phyloP scores from a whole-genome alignment of 1,140 invertebrate species.

The Carcinoscorpius rotundicauda region DNA sequence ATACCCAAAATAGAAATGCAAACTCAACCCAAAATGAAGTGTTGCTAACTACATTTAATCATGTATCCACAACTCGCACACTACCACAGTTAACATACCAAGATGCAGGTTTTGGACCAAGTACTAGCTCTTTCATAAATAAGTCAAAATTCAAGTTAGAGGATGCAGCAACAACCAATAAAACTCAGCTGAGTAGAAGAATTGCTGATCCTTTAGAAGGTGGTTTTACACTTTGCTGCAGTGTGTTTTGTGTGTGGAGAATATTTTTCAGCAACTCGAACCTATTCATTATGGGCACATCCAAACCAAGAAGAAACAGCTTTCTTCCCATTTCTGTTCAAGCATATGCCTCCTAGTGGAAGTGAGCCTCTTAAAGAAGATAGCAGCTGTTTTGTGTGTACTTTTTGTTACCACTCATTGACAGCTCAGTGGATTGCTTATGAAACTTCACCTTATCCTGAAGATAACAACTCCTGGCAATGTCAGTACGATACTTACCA shows the following conservation, averaged over 20 bases:
- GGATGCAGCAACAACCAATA: too few species aligned
- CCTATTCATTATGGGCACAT: conserved; percentile 22
- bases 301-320: conserved; percentile 31
- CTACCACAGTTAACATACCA: too few species aligned
- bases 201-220: conserved; percentile 20
- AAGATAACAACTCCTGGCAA: conserved; percentile 27
- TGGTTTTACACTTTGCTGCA: conserved; percentile 16
- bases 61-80: too few species aligned
- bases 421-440: conserved; percentile 71
- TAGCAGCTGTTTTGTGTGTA: conserved; percentile 80
- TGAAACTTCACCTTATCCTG: conserved; percentile 36
- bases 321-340: conserved; percentile 81
- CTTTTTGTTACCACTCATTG: conserved; percentile 86
- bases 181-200: too few species aligned
- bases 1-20: too few species aligned
- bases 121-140: too few species aligned
- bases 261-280: conserved; percentile 22
- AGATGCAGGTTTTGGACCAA: too few species aligned
- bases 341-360: conserved; percentile 65
- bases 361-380: conserved; percentile 50
- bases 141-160: too few species aligned
- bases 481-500: conserved; percentile 78
- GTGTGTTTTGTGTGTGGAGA: conserved; percentile 28
- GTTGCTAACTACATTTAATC: too few species aligned
- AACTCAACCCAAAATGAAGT: too few species aligned